Evolutionary conservation across 2,113 vertebrate genomes (phyloP).

Genomic region (Dasyprocta punctata): DNA sequence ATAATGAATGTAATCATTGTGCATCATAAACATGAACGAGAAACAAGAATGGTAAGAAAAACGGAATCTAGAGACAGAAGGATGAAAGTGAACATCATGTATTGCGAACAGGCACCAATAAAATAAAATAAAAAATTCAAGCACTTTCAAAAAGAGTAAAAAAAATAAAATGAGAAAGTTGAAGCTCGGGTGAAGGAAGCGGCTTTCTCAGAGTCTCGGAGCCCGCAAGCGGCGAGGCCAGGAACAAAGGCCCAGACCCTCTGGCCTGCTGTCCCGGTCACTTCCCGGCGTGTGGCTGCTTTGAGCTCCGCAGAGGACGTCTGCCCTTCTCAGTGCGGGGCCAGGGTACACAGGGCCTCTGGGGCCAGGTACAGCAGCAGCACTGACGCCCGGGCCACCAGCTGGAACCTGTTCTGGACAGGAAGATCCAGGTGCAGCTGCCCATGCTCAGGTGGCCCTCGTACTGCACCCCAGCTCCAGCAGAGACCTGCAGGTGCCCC

Average conservation of each 20-base stretch:
- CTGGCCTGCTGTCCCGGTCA: background rate
- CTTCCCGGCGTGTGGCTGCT: background rate
- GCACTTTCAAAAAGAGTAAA: background rate
- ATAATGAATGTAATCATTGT: background rate
- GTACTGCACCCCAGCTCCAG: background rate
- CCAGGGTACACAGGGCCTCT: background rate
- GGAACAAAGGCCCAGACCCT: background rate
- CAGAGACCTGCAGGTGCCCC: background rate
- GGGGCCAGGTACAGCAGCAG: background rate
- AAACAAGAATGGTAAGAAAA: background rate
- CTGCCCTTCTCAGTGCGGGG: background rate
- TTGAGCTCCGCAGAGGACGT: background rate
- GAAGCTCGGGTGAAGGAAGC: background rate
- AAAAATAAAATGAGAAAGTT: background rate
- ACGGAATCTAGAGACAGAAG: background rate
- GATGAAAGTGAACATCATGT: background rate
- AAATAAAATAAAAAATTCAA: background rate
- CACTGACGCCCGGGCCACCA: background rate
- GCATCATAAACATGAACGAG: background rate
- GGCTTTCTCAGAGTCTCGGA: background rate
- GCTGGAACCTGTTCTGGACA: background rate
- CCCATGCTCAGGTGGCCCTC: background rate
- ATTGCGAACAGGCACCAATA: background rate
- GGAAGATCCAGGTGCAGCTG: background rate
- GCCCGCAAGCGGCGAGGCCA: background rate